Base-by-base conservation (phyloP, 53 echinoderm and acorn worm species). In the Stichopus horrens region DNA sequence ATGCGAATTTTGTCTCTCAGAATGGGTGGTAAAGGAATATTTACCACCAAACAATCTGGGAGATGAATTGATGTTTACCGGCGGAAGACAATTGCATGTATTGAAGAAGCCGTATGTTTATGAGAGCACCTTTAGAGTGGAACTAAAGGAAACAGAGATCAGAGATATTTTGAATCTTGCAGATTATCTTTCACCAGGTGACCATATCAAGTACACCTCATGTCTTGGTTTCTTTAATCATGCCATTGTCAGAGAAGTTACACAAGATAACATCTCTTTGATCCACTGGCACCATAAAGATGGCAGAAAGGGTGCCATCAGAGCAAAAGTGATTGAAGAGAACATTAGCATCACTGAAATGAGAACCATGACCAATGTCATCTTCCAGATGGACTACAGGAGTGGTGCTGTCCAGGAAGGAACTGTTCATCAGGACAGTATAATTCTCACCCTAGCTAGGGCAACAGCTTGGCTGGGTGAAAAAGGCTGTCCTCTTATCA, bases 101-200 rank as follows among this genome's bases (percentile, higher is more conserved):
- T 37, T 76, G 54, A 54, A 51, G 77, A 76, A 76, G 21, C 52
- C 52, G 5, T 13, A 52, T 53, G 77, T 76, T 5, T 52, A 76
- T 16, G 14, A 51, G 52, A 8, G 21, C 7, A 51, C 23, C 9
- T 76, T 76, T 54, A 53, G 13, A 16, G 21, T 76, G 7, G 10
- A 76, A 11, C 77, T 52, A 54, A 13, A 5, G 0, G 54, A 51
- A 53, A 76, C 77, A 11, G 10, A 54, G 9, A 76, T 76, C 52
- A 18, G 11, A 9, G 51, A 76, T 54, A 14, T 76, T 7, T 11
- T 5, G 54, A 51, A 76, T 54, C 9, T 76, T 54, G 77, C 77
- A 13, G 77, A 23, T 14, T 76, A 76, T 76, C 77, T 76, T 54
- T 7, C 52, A n/a, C 77, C 77, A 6, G 77, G 77, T 76, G 77